Evolutionary conservation across 2,113 vertebrate genomes (phyloP).

Genomic region (Pygoscelis antarcticus): DNA sequence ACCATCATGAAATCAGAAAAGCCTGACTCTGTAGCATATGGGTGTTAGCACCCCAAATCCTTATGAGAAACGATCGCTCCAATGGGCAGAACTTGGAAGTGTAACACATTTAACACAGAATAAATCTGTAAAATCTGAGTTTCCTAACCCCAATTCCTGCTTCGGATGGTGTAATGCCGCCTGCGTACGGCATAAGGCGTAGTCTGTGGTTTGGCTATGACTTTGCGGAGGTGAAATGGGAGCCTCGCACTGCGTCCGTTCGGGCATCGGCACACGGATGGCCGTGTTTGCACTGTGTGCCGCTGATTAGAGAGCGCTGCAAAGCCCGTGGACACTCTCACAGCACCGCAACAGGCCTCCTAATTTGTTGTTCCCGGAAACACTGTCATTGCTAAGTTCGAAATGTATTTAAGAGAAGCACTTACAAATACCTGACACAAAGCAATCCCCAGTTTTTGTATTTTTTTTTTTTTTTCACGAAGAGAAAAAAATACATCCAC

Average conservation of each 20-base stretch:
- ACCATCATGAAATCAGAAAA: neutral
- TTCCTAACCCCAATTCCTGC: neutral
- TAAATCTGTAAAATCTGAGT: neutral
- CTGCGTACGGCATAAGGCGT: accelerated
- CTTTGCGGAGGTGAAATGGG: accelerated
- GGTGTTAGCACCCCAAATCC: neutral
- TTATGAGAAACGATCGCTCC: neutral
- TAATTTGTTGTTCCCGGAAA: neutral
- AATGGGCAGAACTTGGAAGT: neutral
- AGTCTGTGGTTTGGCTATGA: accelerated
- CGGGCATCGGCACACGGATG: accelerated
- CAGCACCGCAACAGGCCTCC: neutral
- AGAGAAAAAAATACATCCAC: neutral
- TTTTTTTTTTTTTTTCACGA: neutral
- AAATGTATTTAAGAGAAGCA: neutral
- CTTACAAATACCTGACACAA: neutral
- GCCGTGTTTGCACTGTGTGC: accelerated
- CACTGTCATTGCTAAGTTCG: neutral
- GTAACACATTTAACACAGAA: neutral
- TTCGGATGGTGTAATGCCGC: neutral
- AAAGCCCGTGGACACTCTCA: accelerated
- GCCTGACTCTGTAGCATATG: neutral
- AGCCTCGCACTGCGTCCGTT: accelerated
- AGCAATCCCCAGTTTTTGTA: neutral
- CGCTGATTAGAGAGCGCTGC: neutral